Evolutionary conservation across 2,113 vertebrate genomes (phyloP).

Genomic region (Megalops atlanticus): DNA sequence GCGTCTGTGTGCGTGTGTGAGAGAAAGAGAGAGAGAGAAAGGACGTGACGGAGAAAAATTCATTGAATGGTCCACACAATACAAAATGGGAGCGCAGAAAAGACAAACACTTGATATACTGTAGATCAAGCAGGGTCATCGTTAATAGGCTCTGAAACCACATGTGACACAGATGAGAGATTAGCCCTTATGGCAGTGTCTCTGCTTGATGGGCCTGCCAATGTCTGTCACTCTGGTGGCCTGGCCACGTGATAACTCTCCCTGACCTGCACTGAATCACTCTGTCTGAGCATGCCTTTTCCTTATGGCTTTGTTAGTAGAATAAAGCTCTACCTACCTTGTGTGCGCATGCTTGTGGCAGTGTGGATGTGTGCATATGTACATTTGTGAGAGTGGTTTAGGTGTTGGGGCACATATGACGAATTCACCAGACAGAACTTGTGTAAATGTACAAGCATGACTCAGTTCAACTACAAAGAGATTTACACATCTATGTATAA

Average conservation of each 20-base stretch:
- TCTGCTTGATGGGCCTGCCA: constrained; percentile 1
- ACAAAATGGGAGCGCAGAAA: neutral
- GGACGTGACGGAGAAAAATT: too few species aligned
- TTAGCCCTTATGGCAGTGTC: neutral
- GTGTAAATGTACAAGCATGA: too few species aligned
- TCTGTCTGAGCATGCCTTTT: too few species aligned
- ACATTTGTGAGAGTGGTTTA: too few species aligned
- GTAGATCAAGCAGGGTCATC: neutral
- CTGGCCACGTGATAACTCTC: too few species aligned
- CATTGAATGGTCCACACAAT: neutral
- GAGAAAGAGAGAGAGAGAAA: neutral
- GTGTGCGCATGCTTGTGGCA: neutral
- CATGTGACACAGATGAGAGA: neutral
- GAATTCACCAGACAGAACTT: too few species aligned
- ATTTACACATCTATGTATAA: too few species aligned
- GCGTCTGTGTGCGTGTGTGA: neutral
- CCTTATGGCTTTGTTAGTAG: too few species aligned
- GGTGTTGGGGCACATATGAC: too few species aligned
- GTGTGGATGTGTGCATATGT: neutral
- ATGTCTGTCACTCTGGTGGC: neutral
- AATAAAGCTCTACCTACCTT: too few species aligned
- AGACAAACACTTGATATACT: neutral
- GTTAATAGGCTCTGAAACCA: constrained; percentile 2
- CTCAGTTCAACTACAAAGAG: too few species aligned
- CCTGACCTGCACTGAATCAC: neutral